Base-by-base conservation (phyloP, 2,888 invertebrate genomes). In the Cryptocephalus moraei region DNA sequence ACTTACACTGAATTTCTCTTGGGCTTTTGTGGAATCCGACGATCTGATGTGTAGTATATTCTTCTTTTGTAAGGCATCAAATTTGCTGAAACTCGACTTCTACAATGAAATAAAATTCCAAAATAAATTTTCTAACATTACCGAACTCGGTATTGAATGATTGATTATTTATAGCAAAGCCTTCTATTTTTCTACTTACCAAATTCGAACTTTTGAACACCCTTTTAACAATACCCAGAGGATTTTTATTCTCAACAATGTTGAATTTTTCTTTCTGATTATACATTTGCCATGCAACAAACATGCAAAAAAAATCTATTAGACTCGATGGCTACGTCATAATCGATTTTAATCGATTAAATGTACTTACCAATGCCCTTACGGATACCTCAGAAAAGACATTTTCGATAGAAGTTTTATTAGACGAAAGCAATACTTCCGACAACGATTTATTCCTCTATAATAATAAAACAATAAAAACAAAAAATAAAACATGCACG, bases 61-160 rank as follows among this genome's bases (percentile, higher is more conserved):
- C 65, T 81, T 80, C 71, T 82, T 83, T 63, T 78, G 80, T 46
- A 84, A 70, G 44, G 81, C 80, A 66, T 85, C 84, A 66, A 84
- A 84, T 73, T 85, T 84, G 65, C 76, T 83, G 68, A 85, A 85
- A 69, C 84, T 84, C 56, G 81, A 82, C 74, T 83, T 84, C 84
- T 85, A 74, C 38, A 75, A 22, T 22, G 22, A 74, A 56, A 53
- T 59, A 60, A 58, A 56, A 51, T 36, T 4, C 36, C 22, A 22
- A 4, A 36, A 36, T 36, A 4, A 36, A 36, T 36, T 11, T 36
- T 36, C n/a, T 4, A 11, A 36, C 12, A 12, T 6, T 4, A 36
- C 36, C 4, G 6, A 36, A 2, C 12, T 36, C 4, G 3, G 36
- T 22, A 22, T 36, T 36, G 12, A 36, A 11, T 11, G 36, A 36